Evolutionary conservation across 1,140 invertebrate genomes (phyloP).

Genomic region (Penaeus vannamei): DNA sequence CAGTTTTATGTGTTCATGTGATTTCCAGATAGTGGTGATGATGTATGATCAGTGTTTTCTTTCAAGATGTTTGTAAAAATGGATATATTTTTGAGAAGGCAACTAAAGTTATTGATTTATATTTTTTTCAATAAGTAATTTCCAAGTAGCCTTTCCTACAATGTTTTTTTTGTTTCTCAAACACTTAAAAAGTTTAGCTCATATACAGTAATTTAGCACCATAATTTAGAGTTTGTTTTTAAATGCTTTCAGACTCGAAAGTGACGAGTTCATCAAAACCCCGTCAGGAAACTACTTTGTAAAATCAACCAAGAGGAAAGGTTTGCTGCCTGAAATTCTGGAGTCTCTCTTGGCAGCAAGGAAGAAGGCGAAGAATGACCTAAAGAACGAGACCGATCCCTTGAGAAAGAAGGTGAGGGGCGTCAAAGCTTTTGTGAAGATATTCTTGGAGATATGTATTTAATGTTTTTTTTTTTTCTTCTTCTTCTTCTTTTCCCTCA

Average conservation of each 20-base stretch:
- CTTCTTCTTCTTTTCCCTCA: neutral
- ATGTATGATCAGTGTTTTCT: too few species aligned
- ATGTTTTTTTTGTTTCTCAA: too few species aligned
- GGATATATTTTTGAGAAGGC: too few species aligned
- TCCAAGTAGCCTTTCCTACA: too few species aligned
- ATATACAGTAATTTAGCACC: too few species aligned
- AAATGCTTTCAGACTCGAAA: slow-evolving; percentile 72
- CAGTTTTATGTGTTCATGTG: neutral
- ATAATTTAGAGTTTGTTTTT: neutral
- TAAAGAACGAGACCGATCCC: slow-evolving; percentile 95
- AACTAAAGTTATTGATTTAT: too few species aligned
- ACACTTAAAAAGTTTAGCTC: too few species aligned
- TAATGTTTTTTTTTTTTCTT: neutral
- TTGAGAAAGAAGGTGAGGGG: slow-evolving; percentile 82
- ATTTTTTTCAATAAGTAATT: too few species aligned
- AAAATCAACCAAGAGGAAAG: slow-evolving; percentile 85
- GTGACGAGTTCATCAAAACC: slow-evolving; percentile 89
- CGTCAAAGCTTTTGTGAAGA: neutral
- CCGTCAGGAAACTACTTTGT: slow-evolving; percentile 95
- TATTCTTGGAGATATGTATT: neutral
- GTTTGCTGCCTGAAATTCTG: slow-evolving; percentile 96
- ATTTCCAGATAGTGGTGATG: too few species aligned
- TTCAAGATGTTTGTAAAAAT: too few species aligned
- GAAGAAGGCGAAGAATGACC: slow-evolving; percentile 91
- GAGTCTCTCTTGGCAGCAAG: slow-evolving; percentile 92